Evolutionary conservation across 2,113 vertebrate species (phyloP).

Genomic region (Gallinago paraguaiae): DNA sequence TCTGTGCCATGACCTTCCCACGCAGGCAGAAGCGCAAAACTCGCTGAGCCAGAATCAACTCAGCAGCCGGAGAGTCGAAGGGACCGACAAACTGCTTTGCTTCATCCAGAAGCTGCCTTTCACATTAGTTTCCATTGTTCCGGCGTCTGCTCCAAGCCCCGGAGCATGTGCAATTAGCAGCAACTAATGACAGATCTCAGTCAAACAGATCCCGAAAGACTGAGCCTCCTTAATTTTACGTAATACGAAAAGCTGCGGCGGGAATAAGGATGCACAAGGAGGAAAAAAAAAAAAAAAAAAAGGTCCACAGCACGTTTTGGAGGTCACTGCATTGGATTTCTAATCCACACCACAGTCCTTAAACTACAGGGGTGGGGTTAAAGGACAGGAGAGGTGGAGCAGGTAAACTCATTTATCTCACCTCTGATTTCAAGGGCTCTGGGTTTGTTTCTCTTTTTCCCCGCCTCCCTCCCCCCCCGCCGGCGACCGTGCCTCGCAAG

Average conservation of each 20-base stretch:
- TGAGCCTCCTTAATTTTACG: conserved; percentile 3
- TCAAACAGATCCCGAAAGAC: background rate
- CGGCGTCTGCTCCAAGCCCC: background rate
- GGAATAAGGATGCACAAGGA: background rate
- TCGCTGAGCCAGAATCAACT: background rate
- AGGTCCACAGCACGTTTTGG: background rate
- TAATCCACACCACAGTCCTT: background rate
- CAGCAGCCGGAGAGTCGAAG: background rate
- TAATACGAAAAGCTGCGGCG: background rate
- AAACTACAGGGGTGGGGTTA: background rate
- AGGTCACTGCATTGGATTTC: conserved; percentile 19
- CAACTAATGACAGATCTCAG: conserved; percentile 14
- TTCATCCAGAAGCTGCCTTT: background rate
- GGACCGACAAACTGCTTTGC: background rate
- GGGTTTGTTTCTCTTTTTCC: background rate
- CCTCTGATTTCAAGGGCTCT: conserved; percentile 8
- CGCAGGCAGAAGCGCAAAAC: background rate
- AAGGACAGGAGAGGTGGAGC: background rate
- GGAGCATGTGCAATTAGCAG: conserved; percentile 3
- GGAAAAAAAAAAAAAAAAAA: background rate
- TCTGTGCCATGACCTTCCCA: conserved; percentile 41
- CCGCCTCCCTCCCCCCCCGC: background rate
- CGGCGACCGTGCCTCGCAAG: background rate
- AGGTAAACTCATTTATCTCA: background rate
- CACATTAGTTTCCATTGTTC: conserved; percentile 29